These are phyloP conservation scores for Vipera ursinii DNA, from an alignment of 2,797 vertebrate species.

Conservation along the genomic window DNA sequence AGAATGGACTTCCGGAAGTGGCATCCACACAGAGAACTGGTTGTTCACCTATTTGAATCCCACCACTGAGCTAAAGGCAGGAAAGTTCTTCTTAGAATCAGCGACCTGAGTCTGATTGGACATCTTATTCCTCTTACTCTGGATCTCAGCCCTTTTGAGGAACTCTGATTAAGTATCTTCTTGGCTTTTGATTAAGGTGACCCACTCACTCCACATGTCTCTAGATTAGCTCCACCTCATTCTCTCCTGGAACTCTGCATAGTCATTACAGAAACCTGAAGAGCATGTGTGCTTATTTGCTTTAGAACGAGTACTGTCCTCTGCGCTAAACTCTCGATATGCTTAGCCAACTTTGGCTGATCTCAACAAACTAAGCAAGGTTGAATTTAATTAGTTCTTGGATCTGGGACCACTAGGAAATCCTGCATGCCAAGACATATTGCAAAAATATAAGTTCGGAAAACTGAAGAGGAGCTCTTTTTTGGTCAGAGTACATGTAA, in stretches of 20 bases:
- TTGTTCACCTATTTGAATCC: too few relatives aligned
- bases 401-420: background rate
- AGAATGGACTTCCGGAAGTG: too few relatives aligned
- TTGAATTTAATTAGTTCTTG: background rate
- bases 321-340: background rate
- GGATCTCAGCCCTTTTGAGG: background rate
- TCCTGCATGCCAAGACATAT: conserved; percentile 26
- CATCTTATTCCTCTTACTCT: background rate
- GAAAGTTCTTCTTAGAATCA: background rate
- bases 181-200: background rate
- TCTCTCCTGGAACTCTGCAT: background rate
- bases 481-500: conserved; percentile 32
- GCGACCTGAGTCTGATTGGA: background rate
- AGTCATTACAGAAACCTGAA: background rate
- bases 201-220: background rate
- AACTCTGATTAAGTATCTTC: background rate
- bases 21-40: too few relatives aligned
- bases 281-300: background rate
- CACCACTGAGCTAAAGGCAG: background rate
- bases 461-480: conserved; percentile 25
- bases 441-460: conserved; percentile 28
- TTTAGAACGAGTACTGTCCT: background rate
- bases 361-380: background rate
- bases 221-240: background rate
- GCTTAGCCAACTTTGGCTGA: background rate